phyloP scores from a whole-genome alignment of 2,888 invertebrate species.

The Empis stercorea region DNA sequence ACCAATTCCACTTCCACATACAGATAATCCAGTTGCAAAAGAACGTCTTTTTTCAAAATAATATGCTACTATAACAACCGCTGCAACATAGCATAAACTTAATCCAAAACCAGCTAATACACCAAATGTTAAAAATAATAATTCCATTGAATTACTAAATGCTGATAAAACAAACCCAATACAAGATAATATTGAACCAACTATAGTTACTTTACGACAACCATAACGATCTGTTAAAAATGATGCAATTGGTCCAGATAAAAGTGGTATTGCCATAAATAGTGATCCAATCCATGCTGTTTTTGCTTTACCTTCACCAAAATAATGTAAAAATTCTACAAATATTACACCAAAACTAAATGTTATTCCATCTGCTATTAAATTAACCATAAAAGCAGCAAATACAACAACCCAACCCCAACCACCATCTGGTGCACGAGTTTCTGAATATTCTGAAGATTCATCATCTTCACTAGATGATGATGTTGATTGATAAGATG shows the following conservation, averaged over 20 bases:
- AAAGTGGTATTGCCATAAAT: slow-evolving; percentile 81
- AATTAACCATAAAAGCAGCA: slow-evolving; percentile 77
- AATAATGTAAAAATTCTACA: slow-evolving; percentile 72
- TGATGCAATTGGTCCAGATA: slow-evolving; percentile 75
- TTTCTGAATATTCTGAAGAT: slow-evolving; percentile 50
- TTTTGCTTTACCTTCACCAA: slow-evolving; percentile 70
- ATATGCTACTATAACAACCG: slow-evolving; percentile 80
- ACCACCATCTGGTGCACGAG: slow-evolving; percentile 72
- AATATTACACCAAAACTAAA: slow-evolving; percentile 87
- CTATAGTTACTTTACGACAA: slow-evolving; percentile 64
- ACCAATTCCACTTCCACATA: slow-evolving; percentile 79
- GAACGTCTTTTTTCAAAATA: slow-evolving; percentile 77
- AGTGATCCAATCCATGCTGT: slow-evolving; percentile 85
- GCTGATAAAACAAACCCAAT: slow-evolving; percentile 66
- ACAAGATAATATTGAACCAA: slow-evolving; percentile 62
- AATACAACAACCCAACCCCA: slow-evolving; percentile 90
- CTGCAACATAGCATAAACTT: slow-evolving; percentile 78
- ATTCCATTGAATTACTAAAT: slow-evolving; percentile 60
- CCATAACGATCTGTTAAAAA: slow-evolving; percentile 73
- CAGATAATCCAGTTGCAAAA: slow-evolving; percentile 73
- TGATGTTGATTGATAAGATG: slow-evolving; percentile 28
- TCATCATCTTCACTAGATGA: slow-evolving; percentile 44
- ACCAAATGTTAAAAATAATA: slow-evolving; percentile 70
- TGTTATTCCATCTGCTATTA: slow-evolving; percentile 85
- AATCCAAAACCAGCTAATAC: slow-evolving; percentile 73